Percentiles rank a stretch among this genome's conserved stretches.
These are phyloP conservation scores for Diadumene lineata DNA, from an alignment of 92 coral and sea anemone species.

Conservation along the genomic window DNA sequence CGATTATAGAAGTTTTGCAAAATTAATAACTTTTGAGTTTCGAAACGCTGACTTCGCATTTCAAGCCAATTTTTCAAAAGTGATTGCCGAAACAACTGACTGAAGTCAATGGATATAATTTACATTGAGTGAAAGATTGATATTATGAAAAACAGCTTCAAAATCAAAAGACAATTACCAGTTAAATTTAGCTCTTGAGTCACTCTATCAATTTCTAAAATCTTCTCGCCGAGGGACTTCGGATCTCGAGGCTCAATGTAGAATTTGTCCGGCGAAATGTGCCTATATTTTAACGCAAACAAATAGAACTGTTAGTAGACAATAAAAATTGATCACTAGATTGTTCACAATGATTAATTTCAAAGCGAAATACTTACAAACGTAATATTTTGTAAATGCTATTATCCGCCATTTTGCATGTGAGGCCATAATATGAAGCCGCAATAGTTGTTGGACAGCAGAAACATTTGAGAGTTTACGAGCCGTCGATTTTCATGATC, in stretches of 20 bases:
- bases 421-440: constrained; percentile 35
- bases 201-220: constrained; percentile 89
- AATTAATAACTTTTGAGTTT: constrained; percentile 5
- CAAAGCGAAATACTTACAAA: constrained; percentile 61
- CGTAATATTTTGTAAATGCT: constrained; percentile 72
- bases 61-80: neutral
- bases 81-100: neutral
- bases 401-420: constrained; percentile 83
- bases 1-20: constrained; percentile 3
- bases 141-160: neutral
- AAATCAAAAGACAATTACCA: constrained; percentile 44
- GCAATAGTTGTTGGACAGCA: constrained; percentile 1
- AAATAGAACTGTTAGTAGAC: neutral
- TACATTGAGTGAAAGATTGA: neutral
- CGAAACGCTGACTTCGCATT: neutral
- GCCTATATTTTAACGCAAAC: constrained; percentile 46
- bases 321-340: neutral
- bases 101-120: neutral
- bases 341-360: neutral
- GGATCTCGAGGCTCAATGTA: constrained; percentile 90
- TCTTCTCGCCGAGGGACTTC: constrained; percentile 79
- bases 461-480: neutral
- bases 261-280: constrained; percentile 92
- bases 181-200: constrained; percentile 87
- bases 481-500: constrained; percentile 10